Evolutionary conservation across 2,797 vertebrate genomes (phyloP).

Genomic region (Diglossa cyanea): DNA sequence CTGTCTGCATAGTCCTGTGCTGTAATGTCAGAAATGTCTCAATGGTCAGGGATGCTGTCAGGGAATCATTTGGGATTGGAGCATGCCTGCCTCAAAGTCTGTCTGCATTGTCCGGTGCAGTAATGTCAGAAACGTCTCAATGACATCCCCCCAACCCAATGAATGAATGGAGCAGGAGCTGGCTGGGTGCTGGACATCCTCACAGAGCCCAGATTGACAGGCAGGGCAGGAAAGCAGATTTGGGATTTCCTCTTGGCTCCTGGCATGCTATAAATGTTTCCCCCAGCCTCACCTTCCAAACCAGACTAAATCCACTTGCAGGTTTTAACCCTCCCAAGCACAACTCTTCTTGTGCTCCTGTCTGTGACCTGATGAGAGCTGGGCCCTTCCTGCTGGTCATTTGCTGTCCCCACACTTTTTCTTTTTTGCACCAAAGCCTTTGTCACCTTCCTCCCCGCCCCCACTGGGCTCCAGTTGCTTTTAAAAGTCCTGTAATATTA

Average conservation of each 20-base stretch:
- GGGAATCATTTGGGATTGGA: neutral
- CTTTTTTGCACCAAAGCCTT: neutral
- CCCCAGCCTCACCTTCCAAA: neutral
- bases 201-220: neutral
- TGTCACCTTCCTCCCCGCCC: neutral
- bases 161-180: constrained; percentile 29
- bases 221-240: neutral
- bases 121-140: neutral
- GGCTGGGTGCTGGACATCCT: neutral
- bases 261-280: neutral
- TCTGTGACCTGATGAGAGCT: neutral
- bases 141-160: neutral
- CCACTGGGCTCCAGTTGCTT: neutral
- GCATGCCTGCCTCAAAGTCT: neutral
- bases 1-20: neutral
- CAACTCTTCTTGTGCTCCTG: neutral
- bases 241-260: neutral
- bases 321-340: neutral
- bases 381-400: neutral
- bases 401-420: neutral
- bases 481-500: neutral
- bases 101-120: neutral
- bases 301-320: neutral
- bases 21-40: neutral
- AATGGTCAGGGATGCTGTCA: neutral